Conservation (phyloP, 2,888 invertebrate genomes). For the Suillia variegata region DNA sequence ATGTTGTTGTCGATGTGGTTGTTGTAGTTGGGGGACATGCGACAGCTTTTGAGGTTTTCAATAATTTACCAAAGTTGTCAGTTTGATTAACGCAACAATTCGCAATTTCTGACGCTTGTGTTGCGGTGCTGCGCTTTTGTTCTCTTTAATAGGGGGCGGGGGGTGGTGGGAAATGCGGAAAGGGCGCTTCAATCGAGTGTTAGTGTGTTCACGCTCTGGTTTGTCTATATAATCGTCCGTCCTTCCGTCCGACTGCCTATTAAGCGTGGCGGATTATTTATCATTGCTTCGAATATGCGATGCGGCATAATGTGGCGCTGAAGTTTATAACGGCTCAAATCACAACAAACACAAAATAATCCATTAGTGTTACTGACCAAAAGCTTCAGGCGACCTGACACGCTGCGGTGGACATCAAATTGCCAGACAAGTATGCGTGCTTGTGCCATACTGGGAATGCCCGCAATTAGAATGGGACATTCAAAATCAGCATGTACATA, state of each 20-base stretch:
- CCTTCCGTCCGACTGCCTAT: background rate
- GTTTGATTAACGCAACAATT: constrained; percentile 32
- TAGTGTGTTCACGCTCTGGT: background rate
- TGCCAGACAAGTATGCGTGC: background rate
- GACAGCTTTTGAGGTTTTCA: background rate
- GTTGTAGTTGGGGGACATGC: background rate
- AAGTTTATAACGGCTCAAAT: background rate
- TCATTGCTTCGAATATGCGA: background rate
- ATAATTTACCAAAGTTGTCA: constrained; percentile 22
- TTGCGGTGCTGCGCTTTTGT: background rate
- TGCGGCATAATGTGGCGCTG: background rate
- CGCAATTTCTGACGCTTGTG: constrained; percentile 29
- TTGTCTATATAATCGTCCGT: background rate
- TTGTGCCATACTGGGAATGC: no score
- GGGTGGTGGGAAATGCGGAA: no score
- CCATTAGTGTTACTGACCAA: background rate
- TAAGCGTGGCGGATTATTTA: background rate
- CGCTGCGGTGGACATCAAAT: background rate
- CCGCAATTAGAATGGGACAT: no score
- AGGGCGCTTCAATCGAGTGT: no score
- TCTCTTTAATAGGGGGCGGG: no score
- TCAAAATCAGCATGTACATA: no score
- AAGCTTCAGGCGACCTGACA: background rate
- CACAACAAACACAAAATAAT: background rate
- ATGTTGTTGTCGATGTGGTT: background rate